Base-by-base conservation (phyloP, 2,797 vertebrate genomes). In the Alosa sapidissima region DNA sequence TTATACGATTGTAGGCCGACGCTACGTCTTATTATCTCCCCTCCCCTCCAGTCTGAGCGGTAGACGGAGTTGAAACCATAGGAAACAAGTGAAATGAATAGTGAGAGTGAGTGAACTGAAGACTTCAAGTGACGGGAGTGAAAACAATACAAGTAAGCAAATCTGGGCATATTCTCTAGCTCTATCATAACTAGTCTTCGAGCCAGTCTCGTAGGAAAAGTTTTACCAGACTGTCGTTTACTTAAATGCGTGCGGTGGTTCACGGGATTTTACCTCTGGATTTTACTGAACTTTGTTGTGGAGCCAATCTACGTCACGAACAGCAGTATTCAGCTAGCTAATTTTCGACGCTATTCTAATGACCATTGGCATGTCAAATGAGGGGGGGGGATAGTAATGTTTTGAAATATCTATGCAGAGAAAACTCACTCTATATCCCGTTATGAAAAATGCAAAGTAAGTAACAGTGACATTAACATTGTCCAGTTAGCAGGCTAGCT, bases 101-200 rank as follows among this genome's bases (percentile, higher is more conserved):
- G 68, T 75, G 68, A 75, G 72, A 78, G 72, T 4, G 41, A 41
- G 41, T 78, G 11, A 41, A 78, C 72, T 47, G 41, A 78, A 78
- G 41, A 47, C 72, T 41, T 47, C 36, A 21, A 78, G 16, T 47
- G 72, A 78, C 36, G 16, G 72, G 72, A 78, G 72, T 45, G 16
- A 78, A 78, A 78, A 78, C 72, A 78, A 47, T 47, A 19, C 72
- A 78, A 47, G 72, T 78, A 78, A 78, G 72, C 16, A 45, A 45
- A 78, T 78, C 72, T 78, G n/a, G n/a, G 24, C 9, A 16, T 9
- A 16, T 47, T 78, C 72, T 78, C 5, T 41, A 28, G 19, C 4
- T 47, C 16, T 78, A 47, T 47, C 14, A 78, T 10, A 36, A 45
- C 16, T 45, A 47, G 7, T 45, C 6, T 47, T 45, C 5, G 5